These are phyloP conservation scores for Vollenhovia emeryi DNA, from an alignment of 1,140 invertebrate species.

Conservation along the genomic window DNA sequence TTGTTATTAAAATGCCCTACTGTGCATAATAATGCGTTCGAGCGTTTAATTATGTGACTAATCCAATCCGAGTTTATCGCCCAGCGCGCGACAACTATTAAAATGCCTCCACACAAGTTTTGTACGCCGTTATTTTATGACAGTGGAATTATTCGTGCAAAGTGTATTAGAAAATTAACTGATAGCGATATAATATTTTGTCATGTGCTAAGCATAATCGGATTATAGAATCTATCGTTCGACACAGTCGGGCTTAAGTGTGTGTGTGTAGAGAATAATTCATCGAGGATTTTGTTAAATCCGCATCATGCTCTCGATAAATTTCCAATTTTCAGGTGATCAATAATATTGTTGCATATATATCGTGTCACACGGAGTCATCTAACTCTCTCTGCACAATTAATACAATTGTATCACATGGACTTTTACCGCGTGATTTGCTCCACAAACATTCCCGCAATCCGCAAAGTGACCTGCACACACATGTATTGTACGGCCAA, in stretches of 20 bases:
- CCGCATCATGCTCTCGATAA: neutral
- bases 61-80: constrained; percentile 8
- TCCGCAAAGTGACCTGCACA: neutral
- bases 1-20: neutral
- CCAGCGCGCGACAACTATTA: neutral
- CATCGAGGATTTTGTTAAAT: constrained; percentile 1
- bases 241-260: neutral
- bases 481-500: neutral
- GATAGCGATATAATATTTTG: neutral
- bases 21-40: neutral
- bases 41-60: neutral
- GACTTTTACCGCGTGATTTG: neutral
- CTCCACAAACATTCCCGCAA: constrained; percentile 1
- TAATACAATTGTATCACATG: constrained; percentile 11
- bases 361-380: neutral
- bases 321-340: neutral
- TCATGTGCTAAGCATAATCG: neutral
- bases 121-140: neutral
- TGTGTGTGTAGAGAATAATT: neutral
- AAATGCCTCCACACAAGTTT: neutral
- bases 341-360: neutral
- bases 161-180: neutral
- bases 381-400: neutral
- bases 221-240: neutral
- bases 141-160: neutral